phyloP scores from a whole-genome alignment of 2,797 vertebrate species.

The Apodemus agrarius region DNA sequence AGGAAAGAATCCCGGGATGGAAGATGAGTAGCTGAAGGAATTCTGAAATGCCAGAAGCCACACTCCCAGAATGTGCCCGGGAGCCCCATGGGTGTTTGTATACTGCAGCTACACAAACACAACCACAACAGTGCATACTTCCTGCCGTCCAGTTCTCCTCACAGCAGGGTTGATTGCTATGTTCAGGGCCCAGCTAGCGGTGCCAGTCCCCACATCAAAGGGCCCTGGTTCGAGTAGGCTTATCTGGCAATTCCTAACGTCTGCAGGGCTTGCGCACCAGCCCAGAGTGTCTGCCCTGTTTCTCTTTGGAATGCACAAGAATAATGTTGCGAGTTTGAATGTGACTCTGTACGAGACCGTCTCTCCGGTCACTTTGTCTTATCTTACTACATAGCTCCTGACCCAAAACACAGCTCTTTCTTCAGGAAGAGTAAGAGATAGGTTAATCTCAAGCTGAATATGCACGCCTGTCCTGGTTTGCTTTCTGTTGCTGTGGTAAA shows the following conservation, averaged over 20 bases:
- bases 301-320: background rate
- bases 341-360: background rate
- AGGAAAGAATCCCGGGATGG: background rate
- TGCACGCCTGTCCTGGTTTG: background rate
- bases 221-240: background rate
- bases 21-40: background rate
- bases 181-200: conserved; percentile 16
- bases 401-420: background rate
- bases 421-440: background rate
- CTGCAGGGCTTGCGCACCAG: background rate
- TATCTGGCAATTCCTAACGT: background rate
- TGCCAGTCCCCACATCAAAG: background rate
- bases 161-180: conserved; percentile 59
- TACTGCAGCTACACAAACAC: background rate
- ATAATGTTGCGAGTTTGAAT: background rate
- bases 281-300: background rate
- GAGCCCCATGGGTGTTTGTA: background rate
- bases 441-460: background rate
- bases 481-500: background rate
- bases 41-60: background rate
- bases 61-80: background rate
- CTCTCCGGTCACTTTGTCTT: background rate
- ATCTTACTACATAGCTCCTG: background rate
- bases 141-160: conserved; percentile 43
- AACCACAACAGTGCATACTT: background rate